Evolutionary conservation across 2,888 invertebrate genomes (phyloP), one percentile per base, ranked within the genome.

Genomic region (Priapulus caudatus): DNA sequence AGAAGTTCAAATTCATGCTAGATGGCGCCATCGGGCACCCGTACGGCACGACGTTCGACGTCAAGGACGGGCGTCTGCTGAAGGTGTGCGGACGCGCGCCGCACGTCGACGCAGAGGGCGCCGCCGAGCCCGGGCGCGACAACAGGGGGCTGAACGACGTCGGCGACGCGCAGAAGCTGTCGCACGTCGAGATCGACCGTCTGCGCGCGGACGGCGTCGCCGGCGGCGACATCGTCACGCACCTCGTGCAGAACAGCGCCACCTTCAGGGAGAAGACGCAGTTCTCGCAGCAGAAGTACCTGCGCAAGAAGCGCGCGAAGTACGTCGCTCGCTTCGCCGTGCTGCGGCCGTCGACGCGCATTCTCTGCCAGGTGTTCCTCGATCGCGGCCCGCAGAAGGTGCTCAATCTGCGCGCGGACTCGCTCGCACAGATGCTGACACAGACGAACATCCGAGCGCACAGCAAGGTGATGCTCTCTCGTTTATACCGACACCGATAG

Each of bases 241-340:
- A 84, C 51, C 76, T 97, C 15, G 84, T 95, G 48, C 84, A 83
- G 56, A 92, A 92, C 67, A 95, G 92, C 16, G 83, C 82, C 59
- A 90, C 92, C 1, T 97, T 95, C 70, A 78, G 79, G 22, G 62
- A 80, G 52, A 93, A 93, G 76, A 95, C 92, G 0, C 88, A 86
- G 64, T 95, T 83, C 70, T 70, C 77, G 0, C 74, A 95, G 70
- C 87, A 88, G 61, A 95, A 95, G 69, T 97, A 95, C 70, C 77
- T 95, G 45, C 85, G 70, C 52, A 95, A 95, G 69, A 98, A 98
- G 70, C 86, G 88, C 64, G 85, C 84, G 62, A 95, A 95, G 72
- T 95, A 92, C 72, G 85, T 82, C 66, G 86, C 86, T 64, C 84
- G 81, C 65, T 74, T 91, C 16, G 82, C 82, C 59, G 60, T 95